Base-by-base conservation (phyloP, 2,113 vertebrate species). In the Edolisoma coerulescens region DNA sequence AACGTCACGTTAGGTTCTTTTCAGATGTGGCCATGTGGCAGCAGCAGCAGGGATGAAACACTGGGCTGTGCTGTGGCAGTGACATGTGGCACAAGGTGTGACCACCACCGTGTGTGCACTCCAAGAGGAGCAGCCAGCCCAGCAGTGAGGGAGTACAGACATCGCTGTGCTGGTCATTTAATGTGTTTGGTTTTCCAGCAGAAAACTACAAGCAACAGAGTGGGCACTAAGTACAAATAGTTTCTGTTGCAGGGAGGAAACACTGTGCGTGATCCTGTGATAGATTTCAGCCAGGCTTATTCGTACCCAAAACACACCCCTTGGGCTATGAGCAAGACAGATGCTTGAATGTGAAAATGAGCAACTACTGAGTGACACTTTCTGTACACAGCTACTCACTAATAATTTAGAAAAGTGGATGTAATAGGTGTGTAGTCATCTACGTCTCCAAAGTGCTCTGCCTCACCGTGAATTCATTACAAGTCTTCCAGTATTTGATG, bases 341-440 rank as follows among this genome's bases (percentile, higher is more conserved):
- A 69, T 37, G 37, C 32, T 64, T 67, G 17, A 67, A 71, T 19
- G n/a, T 71, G 73, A 73, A 95, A 91, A 79, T 61, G 81, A 93
- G 76, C 56, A 75, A 65, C 70, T 33, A 33, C 44, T 75, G 80
- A 90, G 59, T 80, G 95, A 93, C 84, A 82, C 44, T 77, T 92
- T 81, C 69, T 64, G 73, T 82, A 95, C 77, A 78, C 89, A 89
- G 60, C 41, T 92, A 82, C 84, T 96, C 87, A 89, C 60, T 87
- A 94, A 97, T 95, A 82, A 97, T 96, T 96, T 94, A 64, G 84
- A 87, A 91, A 97, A 94, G 92, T 95, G 81, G 77, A 91, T 95
- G 77, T 94, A 96, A 96, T 89, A 91, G 87, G 61, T 84, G 87
- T 27, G 64, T 13, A 89, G 84, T 91, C 84, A 95, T 84, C 69